phyloP scores from a whole-genome alignment of 2,888 invertebrate species.

The Hypomecis punctinalis region DNA sequence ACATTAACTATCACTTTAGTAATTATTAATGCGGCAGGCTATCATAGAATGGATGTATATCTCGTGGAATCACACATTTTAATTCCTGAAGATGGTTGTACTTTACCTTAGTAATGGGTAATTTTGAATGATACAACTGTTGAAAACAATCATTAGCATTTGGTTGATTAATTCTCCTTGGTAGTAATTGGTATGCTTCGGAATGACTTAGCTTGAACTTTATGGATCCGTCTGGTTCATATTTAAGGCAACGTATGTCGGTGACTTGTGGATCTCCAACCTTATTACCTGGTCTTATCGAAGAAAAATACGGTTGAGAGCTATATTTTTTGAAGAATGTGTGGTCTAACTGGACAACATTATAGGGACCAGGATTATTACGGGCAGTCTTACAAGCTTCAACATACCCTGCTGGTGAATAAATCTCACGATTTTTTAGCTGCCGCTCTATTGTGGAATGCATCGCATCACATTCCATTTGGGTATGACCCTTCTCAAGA shows the following conservation, averaged over 20 bases:
- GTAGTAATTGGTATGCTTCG: too few species aligned
- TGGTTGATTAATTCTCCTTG: too few species aligned
- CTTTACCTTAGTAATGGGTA: too few species aligned
- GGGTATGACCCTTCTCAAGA: slow-evolving; percentile 40
- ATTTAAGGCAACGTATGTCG: slow-evolving; percentile 27
- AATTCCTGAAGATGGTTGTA: too few species aligned
- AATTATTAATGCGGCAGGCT: too few species aligned
- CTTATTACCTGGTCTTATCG: slow-evolving; percentile 32
- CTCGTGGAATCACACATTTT: too few species aligned
- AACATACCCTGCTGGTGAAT: slow-evolving; percentile 36
- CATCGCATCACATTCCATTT: slow-evolving; percentile 52
- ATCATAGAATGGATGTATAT: too few species aligned
- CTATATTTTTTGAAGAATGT: slow-evolving; percentile 29
- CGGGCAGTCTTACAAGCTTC: slow-evolving; percentile 36
- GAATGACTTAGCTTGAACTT: too few species aligned
- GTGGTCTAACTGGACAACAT: slow-evolving; percentile 31
- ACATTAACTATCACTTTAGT: too few species aligned
- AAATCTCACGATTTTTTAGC: slow-evolving; percentile 44
- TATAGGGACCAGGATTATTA: slow-evolving; percentile 34
- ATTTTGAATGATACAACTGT: too few species aligned
- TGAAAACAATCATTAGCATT: slow-evolving; percentile 6
- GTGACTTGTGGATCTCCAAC: background rate
- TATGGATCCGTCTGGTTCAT: slow-evolving; percentile 9
- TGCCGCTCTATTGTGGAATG: slow-evolving; percentile 54
- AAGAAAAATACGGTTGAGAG: slow-evolving; percentile 28